Conservation (phyloP, 2,888 invertebrate genomes). For the Baronia brevicornis region DNA sequence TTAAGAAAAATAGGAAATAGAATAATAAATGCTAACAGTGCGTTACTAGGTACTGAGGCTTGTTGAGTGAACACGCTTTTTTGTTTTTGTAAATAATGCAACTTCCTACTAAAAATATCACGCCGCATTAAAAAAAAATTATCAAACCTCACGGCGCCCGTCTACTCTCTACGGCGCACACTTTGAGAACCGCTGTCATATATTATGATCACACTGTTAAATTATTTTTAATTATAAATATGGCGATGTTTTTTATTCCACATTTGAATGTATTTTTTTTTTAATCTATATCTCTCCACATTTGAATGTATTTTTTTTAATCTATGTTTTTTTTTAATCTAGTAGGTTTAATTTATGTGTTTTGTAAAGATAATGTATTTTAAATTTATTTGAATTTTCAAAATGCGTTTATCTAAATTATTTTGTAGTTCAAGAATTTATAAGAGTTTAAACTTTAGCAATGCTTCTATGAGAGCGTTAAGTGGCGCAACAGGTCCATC, state of each 20-base stretch:
- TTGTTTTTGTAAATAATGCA: too few relatives aligned
- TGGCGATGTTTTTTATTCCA: constrained; percentile 1
- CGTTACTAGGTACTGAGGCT: too few relatives aligned
- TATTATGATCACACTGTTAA: too few relatives aligned
- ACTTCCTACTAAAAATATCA: too few relatives aligned
- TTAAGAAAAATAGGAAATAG: too few relatives aligned
- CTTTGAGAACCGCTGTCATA: too few relatives aligned
- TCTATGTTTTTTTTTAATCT: constrained; percentile 27
- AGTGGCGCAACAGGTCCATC: constrained; percentile 11
- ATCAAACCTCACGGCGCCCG: too few relatives aligned
- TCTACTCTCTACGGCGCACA: too few relatives aligned
- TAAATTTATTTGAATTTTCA: constrained; percentile 30
- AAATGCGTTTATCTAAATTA: constrained; percentile 54
- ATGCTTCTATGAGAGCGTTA: constrained; percentile 13
- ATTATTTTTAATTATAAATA: too few relatives aligned
- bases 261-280: neutral
- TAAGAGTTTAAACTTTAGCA: constrained; percentile 18
- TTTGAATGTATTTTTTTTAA: constrained; percentile 13
- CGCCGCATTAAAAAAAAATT: too few relatives aligned
- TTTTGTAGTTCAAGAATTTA: constrained; percentile 32
- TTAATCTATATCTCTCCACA: neutral
- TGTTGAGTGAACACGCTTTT: too few relatives aligned
- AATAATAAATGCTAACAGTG: too few relatives aligned
- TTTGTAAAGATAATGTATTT: constrained; percentile 17
- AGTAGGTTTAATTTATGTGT: constrained; percentile 36